Percentiles rank a stretch among this genome's conserved stretches.
phyloP scores from a whole-genome alignment of 37 sponge, comb jelly and placozoan species.

The Hexactinellida sp. region DNA sequence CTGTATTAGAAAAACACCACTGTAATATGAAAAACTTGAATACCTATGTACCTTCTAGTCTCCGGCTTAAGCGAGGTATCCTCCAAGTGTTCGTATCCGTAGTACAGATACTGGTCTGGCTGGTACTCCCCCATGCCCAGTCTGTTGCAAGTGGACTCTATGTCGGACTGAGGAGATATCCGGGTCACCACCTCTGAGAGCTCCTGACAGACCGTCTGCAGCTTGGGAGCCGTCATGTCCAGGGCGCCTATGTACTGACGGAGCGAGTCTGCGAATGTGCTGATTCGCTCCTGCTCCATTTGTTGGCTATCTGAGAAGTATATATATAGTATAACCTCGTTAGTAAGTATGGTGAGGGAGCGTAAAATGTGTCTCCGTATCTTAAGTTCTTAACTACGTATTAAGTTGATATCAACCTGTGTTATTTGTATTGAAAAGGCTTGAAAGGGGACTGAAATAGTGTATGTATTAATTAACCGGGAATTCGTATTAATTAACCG shows the following conservation, averaged over 20 bases:
- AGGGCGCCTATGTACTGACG: not conserved
- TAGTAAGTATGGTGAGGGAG: not conserved
- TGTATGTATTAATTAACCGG: too few species aligned
- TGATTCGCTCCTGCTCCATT: not conserved
- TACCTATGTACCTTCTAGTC: not conserved
- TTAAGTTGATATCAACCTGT: too few species aligned
- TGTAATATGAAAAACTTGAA: not conserved
- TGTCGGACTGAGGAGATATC: not conserved
- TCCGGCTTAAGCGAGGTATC: not conserved
- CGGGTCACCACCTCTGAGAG: not conserved
- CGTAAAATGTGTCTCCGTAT: too few species aligned
- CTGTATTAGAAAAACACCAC: too few species aligned
- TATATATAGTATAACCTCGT: not conserved
- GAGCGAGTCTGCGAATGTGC: not conserved
- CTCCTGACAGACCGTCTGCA: slow-evolving; percentile 3
- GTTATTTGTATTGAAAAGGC: too few species aligned
- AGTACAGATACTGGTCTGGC: not conserved
- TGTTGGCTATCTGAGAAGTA: not conserved
- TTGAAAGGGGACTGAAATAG: too few species aligned
- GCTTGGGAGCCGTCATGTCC: slow-evolving; percentile 9
- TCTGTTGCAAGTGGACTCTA: not conserved
- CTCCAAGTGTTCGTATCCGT: not conserved
- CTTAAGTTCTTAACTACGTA: too few species aligned
- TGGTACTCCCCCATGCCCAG: not conserved
- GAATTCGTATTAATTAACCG: too few species aligned